A percentile compares a stretch with the other conserved stretches of the same genome.
Conservation (phyloP, 2,113 vertebrate species). For the Elachura formosa region DNA sequence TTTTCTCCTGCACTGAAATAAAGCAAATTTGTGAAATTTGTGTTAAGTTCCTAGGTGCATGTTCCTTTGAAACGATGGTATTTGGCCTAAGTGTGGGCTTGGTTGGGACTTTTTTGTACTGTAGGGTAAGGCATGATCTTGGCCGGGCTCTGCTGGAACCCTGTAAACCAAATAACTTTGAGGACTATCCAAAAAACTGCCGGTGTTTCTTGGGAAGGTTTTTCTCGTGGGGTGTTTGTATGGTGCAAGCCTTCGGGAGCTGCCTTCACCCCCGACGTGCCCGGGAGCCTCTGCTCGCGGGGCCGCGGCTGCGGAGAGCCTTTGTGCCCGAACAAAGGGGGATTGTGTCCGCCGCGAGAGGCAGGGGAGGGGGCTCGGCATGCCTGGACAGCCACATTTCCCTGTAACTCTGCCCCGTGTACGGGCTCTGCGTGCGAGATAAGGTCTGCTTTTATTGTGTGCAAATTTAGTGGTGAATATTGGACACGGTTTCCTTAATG, state of each 20-base stretch:
- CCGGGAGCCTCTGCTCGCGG: not conserved
- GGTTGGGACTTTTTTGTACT: not conserved
- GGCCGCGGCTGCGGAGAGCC: too few species aligned
- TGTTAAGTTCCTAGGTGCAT: not conserved
- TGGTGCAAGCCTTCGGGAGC: not conserved
- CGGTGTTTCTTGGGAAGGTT: not conserved
- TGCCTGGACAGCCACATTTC: not conserved
- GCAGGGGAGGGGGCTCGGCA: not conserved
- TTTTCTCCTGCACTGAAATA: not conserved
- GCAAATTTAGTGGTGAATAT: not conserved
- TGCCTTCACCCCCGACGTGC: not conserved
- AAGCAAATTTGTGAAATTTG: not conserved
- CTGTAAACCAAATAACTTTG: not conserved
- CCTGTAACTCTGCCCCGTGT: not conserved
- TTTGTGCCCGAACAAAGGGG: conserved; percentile 36
- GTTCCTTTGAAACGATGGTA: not conserved
- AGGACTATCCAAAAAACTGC: not conserved
- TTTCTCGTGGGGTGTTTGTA: not conserved
- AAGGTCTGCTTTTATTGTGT: not conserved
- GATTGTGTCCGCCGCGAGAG: not conserved
- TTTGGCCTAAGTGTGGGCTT: not conserved
- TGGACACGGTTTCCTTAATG: not conserved
- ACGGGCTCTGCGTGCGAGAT: not conserved
- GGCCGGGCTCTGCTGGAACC: not conserved
- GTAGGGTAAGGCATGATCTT: not conserved